Evolutionary conservation across 2,888 invertebrate species (phyloP).

Genomic region (Zhuqinia jingwanae): DNA sequence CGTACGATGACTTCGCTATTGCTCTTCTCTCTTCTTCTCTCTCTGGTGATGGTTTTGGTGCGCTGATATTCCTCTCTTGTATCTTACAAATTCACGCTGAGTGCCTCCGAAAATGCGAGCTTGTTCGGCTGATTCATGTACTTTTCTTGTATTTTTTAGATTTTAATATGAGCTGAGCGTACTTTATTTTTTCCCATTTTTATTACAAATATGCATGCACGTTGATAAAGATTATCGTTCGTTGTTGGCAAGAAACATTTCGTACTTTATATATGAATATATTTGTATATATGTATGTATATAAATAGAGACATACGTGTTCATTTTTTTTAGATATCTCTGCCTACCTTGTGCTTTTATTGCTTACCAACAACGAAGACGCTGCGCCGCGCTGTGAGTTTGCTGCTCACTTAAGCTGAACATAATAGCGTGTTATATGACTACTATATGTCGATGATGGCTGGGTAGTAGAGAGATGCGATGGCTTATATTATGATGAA

Average conservation of each 20-base stretch:
- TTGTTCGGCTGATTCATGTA: not conserved
- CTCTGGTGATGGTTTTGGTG: constrained; percentile 1
- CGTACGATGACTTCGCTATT: constrained; percentile 64
- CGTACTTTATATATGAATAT: not conserved
- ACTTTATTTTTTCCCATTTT: constrained; percentile 30
- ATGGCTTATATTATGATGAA: constrained; percentile 11
- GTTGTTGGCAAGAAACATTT: constrained; percentile 5
- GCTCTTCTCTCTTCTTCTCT: constrained; percentile 22
- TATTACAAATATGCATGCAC: constrained; percentile 40
- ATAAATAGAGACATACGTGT: too few species aligned
- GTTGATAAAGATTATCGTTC: not conserved
- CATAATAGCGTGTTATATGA: constrained; percentile 42
- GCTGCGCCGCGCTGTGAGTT: not conserved
- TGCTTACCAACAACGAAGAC: constrained; percentile 13
- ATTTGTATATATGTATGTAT: too few species aligned
- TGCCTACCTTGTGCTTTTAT: not conserved
- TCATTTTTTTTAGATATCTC: too few species aligned
- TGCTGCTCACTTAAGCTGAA: constrained; percentile 60
- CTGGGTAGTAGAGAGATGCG: not conserved
- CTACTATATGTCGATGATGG: not conserved
- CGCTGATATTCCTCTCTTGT: constrained; percentile 16
- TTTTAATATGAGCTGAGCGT: not conserved
- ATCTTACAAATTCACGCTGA: constrained; percentile 68
- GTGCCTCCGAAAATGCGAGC: constrained; percentile 66
- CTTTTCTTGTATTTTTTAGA: not conserved